Evolutionary conservation across 1,140 invertebrate species (phyloP), one percentile per base, ranked within the genome.

Genomic region (Acyrthosiphon pisum): DNA sequence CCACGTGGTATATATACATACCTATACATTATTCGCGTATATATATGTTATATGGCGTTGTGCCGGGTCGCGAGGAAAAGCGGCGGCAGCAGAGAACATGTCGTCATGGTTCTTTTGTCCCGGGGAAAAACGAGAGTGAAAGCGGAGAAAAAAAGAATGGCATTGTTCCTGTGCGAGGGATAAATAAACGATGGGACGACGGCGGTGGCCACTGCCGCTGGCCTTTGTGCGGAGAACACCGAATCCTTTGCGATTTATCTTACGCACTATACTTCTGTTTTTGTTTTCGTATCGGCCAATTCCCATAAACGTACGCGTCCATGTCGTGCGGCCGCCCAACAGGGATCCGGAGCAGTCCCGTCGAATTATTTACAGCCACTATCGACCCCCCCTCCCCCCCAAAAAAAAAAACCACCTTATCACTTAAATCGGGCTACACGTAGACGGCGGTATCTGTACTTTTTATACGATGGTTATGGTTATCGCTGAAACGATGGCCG

Each of bases 101-200:
- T 90, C 88, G 53, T 90, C 88, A 90, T 9, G 88, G 37, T 90
- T 44, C 56, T 90, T 90, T 90, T 90, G 56, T 90, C 11, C 53
- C 53, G 26, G n/a, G n/a, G 18, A 89, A 89, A 89, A 56, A 89
- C 87, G 18, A 89, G 11, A 89, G 87, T 11, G 87, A 88, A 88
- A 23, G 35, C 22, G 60, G n/a, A 35, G 83, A 84, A 84, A 84
- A 81, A 53, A 53, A 68, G n/a, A 90, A 60, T n/a, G 26, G 26
- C 53, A 60, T 90, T 90, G 89, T 90, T 90, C 53, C 26, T 20
- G 56, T 0, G 26, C 26, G 37, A 68, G 14, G 30, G 23, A 90
- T 60, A 44, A 90, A 90, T 44, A 90, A 68, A 68, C 41, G 56
- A 90, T 22, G 89, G 22, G 35, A 68, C n/a, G n/a, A 0, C 50